Evolutionary conservation across 1,140 invertebrate species (phyloP).

Genomic region (Lasioglossum baleicum): DNA sequence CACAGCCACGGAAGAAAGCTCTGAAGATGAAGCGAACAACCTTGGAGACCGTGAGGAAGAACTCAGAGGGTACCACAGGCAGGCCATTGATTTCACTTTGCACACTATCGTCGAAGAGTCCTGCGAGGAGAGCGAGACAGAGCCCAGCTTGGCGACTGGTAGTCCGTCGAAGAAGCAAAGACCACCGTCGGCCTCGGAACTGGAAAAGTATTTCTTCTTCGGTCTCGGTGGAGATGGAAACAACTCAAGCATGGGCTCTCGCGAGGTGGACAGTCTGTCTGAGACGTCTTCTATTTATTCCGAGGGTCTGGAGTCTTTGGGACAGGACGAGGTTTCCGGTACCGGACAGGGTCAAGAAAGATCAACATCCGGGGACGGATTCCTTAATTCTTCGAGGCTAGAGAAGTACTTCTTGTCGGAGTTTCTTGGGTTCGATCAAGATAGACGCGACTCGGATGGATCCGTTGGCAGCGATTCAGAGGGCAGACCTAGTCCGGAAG

Average conservation of each 20-base stretch:
- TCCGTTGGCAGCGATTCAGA: conserved; percentile 92
- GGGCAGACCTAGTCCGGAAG: conserved; percentile 90
- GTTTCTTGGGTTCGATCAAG: conserved; percentile 89
- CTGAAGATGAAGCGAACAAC: conserved; percentile 79
- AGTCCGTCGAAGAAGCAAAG: conserved; percentile 80
- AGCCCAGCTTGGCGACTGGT: conserved; percentile 78
- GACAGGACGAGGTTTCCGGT: conserved; percentile 76
- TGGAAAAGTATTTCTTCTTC: conserved; percentile 96
- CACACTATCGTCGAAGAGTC: conserved; percentile 97
- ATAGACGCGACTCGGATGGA: conserved; percentile 88
- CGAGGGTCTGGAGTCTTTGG: conserved; percentile 87
- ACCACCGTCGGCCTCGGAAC: conserved; percentile 87
- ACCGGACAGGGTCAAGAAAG: conserved; percentile 76
- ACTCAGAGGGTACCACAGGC: conserved; percentile 88
- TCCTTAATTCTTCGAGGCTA: conserved; percentile 88
- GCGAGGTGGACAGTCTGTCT: conserved; percentile 87
- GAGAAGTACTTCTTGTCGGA: conserved; percentile 95
- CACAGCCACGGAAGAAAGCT: conserved; percentile 80
- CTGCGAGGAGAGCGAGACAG: conserved; percentile 93
- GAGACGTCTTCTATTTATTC: conserved; percentile 94
- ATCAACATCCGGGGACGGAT: conserved; percentile 83
- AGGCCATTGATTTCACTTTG: conserved; percentile 92
- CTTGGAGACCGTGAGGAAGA: conserved; percentile 87
- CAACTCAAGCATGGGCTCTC: conserved; percentile 77
- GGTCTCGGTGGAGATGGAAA: conserved; percentile 88